Evolutionary conservation across 37 sponge, comb jelly and placozoan genomes (phyloP).

Genomic region (Haliclona indistincta): DNA sequence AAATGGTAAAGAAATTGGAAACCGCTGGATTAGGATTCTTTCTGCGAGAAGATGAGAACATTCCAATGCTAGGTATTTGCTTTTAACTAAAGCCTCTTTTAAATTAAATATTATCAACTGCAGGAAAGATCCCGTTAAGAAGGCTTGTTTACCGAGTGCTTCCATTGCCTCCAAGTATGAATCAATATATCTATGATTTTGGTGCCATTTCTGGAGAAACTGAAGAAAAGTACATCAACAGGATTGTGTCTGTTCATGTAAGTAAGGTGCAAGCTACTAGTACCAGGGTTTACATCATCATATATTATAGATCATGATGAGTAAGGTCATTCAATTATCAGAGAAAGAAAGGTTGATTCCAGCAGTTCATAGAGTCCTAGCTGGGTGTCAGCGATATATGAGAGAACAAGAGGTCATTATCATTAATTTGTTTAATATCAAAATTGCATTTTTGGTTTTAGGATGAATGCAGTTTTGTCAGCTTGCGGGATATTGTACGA

Average conservation of each 20-base stretch:
- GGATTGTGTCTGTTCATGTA: slow-evolving; percentile 84
- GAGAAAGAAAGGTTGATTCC: neutral
- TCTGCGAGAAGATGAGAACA: slow-evolving; percentile 21
- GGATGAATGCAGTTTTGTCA: slow-evolving; percentile 93
- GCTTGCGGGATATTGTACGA: slow-evolving; percentile 83
- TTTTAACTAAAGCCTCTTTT: neutral
- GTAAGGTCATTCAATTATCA: too few species aligned
- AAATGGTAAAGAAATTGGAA: slow-evolving; percentile 63
- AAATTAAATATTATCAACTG: neutral
- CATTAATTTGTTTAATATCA: neutral
- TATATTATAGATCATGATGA: too few species aligned
- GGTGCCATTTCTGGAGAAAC: slow-evolving; percentile 73
- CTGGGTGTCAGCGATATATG: slow-evolving; percentile 10
- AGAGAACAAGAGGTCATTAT: slow-evolving; percentile 9
- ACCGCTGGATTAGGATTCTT: slow-evolving; percentile 74
- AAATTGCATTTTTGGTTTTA: slow-evolving; percentile 8
- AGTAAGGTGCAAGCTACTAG: slow-evolving; percentile 5
- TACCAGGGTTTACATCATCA: too few species aligned
- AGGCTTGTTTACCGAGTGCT: slow-evolving; percentile 95
- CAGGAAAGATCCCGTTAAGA: slow-evolving; percentile 85
- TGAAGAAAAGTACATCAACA: slow-evolving; percentile 68
- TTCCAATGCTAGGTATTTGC: slow-evolving; percentile 41
- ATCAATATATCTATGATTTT: slow-evolving; percentile 96
- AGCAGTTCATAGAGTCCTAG: neutral
- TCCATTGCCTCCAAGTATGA: slow-evolving; percentile 90